Percentiles rank a stretch among this genome's conserved stretches.
Conservation (phyloP, 2,797 vertebrate species). For the Eospalax fontanierii region DNA sequence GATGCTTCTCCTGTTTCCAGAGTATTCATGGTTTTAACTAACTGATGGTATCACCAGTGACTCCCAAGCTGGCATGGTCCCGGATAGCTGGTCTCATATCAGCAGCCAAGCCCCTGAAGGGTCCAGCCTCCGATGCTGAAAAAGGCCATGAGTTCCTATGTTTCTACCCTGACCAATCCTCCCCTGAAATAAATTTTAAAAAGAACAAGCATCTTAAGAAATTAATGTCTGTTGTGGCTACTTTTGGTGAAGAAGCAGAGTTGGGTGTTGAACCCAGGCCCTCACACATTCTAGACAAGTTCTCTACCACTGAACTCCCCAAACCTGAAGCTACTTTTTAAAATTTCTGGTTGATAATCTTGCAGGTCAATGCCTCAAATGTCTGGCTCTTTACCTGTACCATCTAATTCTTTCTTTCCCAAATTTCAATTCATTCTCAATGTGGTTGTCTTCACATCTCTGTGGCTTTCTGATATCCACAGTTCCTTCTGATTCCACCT, state of each 20-base stretch:
- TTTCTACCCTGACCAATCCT: neutral
- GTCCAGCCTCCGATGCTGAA: neutral
- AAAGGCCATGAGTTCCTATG: neutral
- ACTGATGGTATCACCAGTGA: neutral
- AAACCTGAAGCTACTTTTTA: neutral
- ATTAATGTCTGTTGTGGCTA: neutral
- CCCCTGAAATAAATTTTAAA: neutral
- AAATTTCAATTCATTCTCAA: neutral
- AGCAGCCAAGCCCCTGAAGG: neutral
- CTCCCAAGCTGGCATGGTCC: neutral
- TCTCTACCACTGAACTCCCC: neutral
- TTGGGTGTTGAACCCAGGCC: neutral
- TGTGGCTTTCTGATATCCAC: neutral
- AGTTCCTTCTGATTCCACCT: neutral
- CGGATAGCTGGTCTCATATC: neutral
- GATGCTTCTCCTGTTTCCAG: neutral
- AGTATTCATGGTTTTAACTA: neutral
- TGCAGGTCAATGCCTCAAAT: neutral
- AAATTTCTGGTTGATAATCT: neutral
- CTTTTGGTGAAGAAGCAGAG: neutral
- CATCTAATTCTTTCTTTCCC: slow-evolving; percentile 31
- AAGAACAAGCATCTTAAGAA: neutral
- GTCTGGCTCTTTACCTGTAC: neutral
- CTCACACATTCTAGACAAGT: neutral
- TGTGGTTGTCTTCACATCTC: neutral